Base-by-base conservation (phyloP, 1,140 invertebrate species). In the Caenorhabditis tropicalis region DNA sequence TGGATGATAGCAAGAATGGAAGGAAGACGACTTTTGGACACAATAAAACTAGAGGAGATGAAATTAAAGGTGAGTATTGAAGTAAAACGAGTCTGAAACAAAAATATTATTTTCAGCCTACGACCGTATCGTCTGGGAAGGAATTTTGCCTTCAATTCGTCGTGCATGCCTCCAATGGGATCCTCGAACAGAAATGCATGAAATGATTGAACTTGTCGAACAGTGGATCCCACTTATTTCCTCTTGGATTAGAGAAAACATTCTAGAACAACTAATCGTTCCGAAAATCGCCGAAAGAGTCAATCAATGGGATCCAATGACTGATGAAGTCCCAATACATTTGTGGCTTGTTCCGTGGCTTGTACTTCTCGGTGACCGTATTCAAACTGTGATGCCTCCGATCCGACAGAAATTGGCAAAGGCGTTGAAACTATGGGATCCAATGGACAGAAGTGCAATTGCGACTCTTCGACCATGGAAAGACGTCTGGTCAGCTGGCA, bases 281-380 rank as follows among this genome's bases (percentile, higher is more conserved):
- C 89, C 89, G 12, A 65, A 89, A 21, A 91, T 90, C 19, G 46
- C 81, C 10, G 83, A 74, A 27, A 53, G 86, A 46, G 88, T 90
- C 0, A 86, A 88, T 33, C 93, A 94, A 36, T 99, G 97, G 98
- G 96, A 99, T 93, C 97, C 98, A 0, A 92, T 96, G 0, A 95
- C 94, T 0, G 97, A 98, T 90, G 95, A 95, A 0, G 94, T 97
- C 81, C 96, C 96, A 1, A 95, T 99, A 86, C 96, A 99, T 92
- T 94, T 94, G 9, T 99, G 98, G 98, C 94, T 98, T 82, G 94
- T 98, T 92, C 98, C 98, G 0, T 99, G 97, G 97, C 93, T 96
- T 49, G 94, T 94, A 9, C 91, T 95, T 29, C 93, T 96, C 91
- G 93, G 94, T 1, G 92, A 93, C 86, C 93, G 93, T 60, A 91